These are phyloP conservation scores for Alitta virens DNA, from an alignment of 2,888 invertebrate genomes.

Conservation along the genomic window DNA sequence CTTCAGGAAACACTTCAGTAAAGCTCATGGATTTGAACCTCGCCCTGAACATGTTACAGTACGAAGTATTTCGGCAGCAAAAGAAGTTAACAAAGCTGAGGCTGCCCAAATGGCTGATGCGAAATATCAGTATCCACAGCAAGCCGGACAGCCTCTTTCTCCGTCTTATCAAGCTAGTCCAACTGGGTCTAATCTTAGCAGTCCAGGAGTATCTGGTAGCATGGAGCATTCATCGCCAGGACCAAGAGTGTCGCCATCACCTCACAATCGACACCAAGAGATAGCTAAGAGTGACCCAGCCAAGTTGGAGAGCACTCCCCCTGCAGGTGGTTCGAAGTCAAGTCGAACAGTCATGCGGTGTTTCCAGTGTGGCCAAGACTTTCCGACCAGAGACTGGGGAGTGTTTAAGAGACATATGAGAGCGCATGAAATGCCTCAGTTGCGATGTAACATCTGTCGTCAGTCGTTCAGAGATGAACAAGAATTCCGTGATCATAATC, in stretches of 20 bases:
- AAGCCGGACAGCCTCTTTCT: background rate
- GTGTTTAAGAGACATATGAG: conserved; percentile 19
- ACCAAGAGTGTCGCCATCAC: background rate
- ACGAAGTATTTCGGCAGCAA: conserved; percentile 52
- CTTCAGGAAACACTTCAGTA: conserved; percentile 51
- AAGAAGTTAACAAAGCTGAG: conserved; percentile 18
- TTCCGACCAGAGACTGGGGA: conserved; percentile 26
- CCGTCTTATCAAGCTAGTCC: background rate
- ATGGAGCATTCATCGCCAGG: background rate
- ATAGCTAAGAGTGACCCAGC: background rate
- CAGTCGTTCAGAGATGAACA: conserved; percentile 1
- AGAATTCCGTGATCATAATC: conserved; percentile 10
- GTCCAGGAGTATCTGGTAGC: background rate
- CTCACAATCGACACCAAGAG: background rate
- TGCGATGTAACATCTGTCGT: conserved; percentile 7
- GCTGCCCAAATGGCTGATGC: background rate
- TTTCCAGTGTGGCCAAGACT: conserved; percentile 21
- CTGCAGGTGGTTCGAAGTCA: background rate
- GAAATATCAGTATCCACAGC: background rate
- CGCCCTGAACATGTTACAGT: conserved; percentile 48
- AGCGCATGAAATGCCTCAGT: conserved; percentile 14
- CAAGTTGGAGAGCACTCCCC: background rate
- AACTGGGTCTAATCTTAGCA: background rate
- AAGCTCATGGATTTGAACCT: conserved; percentile 53
- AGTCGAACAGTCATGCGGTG: conserved; percentile 17